Conservation (phyloP, 2,888 invertebrate species). For the Apotomis turbidana region DNA sequence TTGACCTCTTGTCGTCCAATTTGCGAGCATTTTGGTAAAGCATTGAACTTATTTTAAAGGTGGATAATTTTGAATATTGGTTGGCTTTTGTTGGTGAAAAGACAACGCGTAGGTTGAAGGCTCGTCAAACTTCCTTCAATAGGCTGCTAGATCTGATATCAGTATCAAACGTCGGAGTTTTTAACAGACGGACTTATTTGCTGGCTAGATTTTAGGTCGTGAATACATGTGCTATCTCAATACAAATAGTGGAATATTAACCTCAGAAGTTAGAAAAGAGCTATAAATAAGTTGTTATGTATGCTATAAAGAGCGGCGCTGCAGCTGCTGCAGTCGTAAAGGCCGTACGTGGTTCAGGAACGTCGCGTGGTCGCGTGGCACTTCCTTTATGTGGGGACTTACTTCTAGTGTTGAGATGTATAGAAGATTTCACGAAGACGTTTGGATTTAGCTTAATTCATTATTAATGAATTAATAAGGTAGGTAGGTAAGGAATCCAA, state of each 20-base stretch:
- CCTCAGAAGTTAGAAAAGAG: not conserved
- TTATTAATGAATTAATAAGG: no score
- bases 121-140: no score
- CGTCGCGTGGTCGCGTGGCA: constrained; percentile 10
- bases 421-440: no score
- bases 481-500: no score
- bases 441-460: no score
- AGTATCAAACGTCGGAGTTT: no score
- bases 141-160: no score
- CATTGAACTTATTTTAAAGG: not conserved
- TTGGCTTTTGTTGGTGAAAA: not conserved
- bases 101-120: no score
- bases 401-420: no score
- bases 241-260: not conserved
- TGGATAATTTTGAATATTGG: not conserved
- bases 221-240: no score
- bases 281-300: constrained; percentile 25
- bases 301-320: constrained; percentile 19
- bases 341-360: constrained; percentile 23
- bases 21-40: not conserved
- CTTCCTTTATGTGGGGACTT: not conserved
- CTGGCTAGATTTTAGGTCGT: no score
- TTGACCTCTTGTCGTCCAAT: constrained; percentile 4
- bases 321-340: constrained; percentile 28
- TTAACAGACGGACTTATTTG: no score